Conservation (phyloP, 1,140 invertebrate species). For the Trachymyrmex cornetzi region DNA sequence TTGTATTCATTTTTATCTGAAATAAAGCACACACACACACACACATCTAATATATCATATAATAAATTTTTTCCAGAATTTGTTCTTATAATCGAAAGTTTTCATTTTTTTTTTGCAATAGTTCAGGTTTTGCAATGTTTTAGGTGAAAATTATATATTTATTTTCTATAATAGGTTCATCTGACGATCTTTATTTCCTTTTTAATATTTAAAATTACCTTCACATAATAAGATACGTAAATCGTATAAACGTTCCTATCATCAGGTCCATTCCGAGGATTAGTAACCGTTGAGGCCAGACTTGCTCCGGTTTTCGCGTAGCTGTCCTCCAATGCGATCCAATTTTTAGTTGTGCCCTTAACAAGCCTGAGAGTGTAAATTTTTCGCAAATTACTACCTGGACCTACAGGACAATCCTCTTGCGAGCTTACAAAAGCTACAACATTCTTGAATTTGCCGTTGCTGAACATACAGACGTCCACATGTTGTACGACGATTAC, state of each 20-base stretch:
- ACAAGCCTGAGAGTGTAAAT: conserved; percentile 90
- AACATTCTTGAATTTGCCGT: conserved; percentile 99
- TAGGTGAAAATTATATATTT: background rate
- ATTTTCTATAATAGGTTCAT: background rate
- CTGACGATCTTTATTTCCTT: background rate
- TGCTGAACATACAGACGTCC: conserved; percentile 99
- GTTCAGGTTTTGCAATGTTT: background rate
- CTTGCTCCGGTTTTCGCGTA: conserved; percentile 90
- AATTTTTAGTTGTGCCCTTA: conserved; percentile 93
- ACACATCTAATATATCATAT: background rate
- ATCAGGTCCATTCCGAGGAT: conserved; percentile 88
- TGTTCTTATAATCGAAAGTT: background rate
- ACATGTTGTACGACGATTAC: conserved; percentile 97
- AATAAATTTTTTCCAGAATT: background rate
- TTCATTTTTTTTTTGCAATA: conserved; percentile 8
- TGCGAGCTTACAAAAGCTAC: conserved; percentile 95
- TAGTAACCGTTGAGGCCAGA: conserved; percentile 90
- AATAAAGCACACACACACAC: too few relatives aligned
- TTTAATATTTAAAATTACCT: conserved; percentile 85
- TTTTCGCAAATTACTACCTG: conserved; percentile 88
- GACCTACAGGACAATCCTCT: conserved; percentile 89
- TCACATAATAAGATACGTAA: conserved; percentile 96
- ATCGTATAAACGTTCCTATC: conserved; percentile 95
- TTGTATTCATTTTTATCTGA: background rate
- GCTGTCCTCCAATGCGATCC: conserved; percentile 93